Evolutionary conservation across 2,113 vertebrate genomes (phyloP).

Genomic region (Gallinago paraguaiae): DNA sequence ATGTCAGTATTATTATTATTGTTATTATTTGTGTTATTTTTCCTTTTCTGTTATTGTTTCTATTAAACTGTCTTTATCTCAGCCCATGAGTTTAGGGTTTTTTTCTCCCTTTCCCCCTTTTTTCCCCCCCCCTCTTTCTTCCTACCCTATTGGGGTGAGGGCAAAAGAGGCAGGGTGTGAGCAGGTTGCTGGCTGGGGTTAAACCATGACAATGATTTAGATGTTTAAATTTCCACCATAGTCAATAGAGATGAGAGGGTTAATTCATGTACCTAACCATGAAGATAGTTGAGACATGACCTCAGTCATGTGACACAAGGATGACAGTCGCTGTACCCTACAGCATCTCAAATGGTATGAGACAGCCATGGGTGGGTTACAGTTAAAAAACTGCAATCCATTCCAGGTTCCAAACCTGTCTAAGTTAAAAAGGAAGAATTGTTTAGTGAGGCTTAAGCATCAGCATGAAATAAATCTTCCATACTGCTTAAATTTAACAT

Average conservation of each 20-base stretch:
- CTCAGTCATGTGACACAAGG: neutral
- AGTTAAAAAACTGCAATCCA: neutral
- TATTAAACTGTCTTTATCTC: neutral
- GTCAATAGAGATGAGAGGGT: neutral
- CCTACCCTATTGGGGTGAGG: neutral
- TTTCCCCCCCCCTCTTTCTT: neutral
- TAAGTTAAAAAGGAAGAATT: neutral
- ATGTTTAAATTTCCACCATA: neutral
- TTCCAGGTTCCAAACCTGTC: neutral
- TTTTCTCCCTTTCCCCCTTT: neutral
- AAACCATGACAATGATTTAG: neutral
- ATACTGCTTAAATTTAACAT: neutral
- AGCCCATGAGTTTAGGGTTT: neutral
- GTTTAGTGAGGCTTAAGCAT: neutral
- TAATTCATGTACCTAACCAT: neutral
- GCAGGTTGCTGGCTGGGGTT: neutral
- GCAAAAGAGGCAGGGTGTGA: neutral
- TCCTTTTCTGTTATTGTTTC: neutral
- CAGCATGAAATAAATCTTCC: neutral
- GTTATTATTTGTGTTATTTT: neutral
- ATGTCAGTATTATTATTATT: neutral
- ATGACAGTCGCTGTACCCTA: neutral
- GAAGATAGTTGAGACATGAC: neutral
- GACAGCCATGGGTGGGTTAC: neutral
- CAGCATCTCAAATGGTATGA: neutral